Conservation (phyloP, 2,113 vertebrate species). For the Poicephalus gulielmi region DNA sequence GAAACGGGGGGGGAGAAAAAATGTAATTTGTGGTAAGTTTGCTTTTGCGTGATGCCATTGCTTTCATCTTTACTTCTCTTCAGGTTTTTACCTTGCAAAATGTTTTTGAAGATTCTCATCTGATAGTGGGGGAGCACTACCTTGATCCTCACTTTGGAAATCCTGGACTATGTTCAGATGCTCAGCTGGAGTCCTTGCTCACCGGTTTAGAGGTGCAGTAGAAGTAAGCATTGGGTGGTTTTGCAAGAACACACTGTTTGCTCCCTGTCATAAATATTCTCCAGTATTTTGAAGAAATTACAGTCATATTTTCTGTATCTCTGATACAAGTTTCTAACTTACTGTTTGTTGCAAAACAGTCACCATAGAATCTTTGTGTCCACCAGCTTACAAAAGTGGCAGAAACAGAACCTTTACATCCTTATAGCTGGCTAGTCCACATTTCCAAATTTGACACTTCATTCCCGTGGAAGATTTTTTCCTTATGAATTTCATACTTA, state of each 20-base stretch:
- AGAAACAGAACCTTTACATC: background rate
- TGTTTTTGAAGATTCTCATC: background rate
- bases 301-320: background rate
- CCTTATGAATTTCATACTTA: rapidly evolving
- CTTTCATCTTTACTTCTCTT: background rate
- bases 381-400: background rate
- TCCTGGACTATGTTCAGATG: background rate
- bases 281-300: background rate
- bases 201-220: background rate
- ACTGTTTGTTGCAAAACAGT: background rate
- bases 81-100: background rate
- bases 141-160: background rate
- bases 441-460: background rate
- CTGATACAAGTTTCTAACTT: background rate
- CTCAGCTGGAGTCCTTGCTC: background rate
- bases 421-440: rapidly evolving
- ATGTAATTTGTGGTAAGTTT: background rate
- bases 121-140: background rate
- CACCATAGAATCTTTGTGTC: background rate
- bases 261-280: background rate
- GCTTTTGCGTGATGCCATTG: background rate
- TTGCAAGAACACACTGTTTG: background rate
- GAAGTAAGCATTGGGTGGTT: background rate
- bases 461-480: background rate
- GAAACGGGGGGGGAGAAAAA: rapidly evolving